Base-by-base conservation (phyloP, 1,140 invertebrate species). In the Ips nitidus region DNA sequence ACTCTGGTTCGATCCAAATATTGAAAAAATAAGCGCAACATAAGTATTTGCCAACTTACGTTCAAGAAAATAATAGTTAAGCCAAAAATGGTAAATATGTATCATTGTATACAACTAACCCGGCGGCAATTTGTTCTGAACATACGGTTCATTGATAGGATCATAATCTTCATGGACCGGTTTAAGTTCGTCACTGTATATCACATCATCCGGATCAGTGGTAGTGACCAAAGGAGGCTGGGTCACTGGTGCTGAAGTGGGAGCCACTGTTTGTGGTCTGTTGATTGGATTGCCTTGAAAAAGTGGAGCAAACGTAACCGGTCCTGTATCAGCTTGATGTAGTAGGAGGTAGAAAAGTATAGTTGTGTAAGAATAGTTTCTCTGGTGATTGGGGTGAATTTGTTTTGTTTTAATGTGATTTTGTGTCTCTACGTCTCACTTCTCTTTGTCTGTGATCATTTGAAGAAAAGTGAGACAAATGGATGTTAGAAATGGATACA, bases 111-210 rank as follows among this genome's bases (percentile, higher is more conserved):
- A n/a, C n/a, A 8, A 72, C 71, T 72, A 64, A 72, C 71, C 71
- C 6, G 61, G 56, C 4, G 39, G 60, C 7, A 65, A 56, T 52
- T 61, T 69, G 22, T 22, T 22, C 22, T 22, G 22, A 36, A 50
- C 3, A 52, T 73, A 71, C 7, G 62, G 66, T 70, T 71, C 72
- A 59, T 63, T 70, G 68, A 73, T 66, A 43, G 63, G 71, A 58
- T 73, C 72, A 52, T 70, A 57, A 38, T 73, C 65, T 68, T 73
- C 72, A 39, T 73, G 64, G 42, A 73, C 72, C 37, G 72, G 72
- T 53, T 69, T 73, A 4, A 69, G 63, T 47, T 73, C 65, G 50
- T 73, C 72, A 47, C 37, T 71, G 56, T 64, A 71, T 40, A 68
- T 73, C 3, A 73, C 68, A 60, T 73, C 71, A 42, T 67, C 72